Conservation (phyloP, 2,888 invertebrate species). For the Aphelenchoides bicaudatus region DNA sequence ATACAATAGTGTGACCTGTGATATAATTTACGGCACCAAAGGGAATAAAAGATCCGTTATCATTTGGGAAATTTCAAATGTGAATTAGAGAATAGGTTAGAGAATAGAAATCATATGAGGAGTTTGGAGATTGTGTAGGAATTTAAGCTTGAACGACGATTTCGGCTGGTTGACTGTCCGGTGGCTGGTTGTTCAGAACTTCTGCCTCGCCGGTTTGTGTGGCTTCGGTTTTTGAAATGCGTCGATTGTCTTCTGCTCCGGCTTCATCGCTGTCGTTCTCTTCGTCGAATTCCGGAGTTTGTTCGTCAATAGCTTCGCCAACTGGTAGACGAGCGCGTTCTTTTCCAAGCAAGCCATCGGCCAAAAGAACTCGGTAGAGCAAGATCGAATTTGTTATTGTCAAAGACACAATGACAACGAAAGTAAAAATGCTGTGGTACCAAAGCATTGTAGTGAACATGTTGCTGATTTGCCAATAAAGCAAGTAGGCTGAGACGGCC, state of each 20-base stretch:
- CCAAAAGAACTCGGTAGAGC: slow-evolving; percentile 55
- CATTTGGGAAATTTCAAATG: too few relatives aligned
- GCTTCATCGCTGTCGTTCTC: not conserved
- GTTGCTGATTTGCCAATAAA: slow-evolving; percentile 49
- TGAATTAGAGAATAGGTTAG: too few relatives aligned
- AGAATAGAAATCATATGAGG: too few relatives aligned
- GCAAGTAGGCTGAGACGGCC: slow-evolving; percentile 45
- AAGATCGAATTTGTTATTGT: slow-evolving; percentile 52
- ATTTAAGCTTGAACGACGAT: too few relatives aligned
- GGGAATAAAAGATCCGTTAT: too few relatives aligned
- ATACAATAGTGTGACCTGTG: too few relatives aligned
- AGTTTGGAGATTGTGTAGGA: too few relatives aligned
- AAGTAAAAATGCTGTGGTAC: slow-evolving; percentile 21
- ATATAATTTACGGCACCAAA: too few relatives aligned
- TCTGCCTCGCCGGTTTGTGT: not conserved
- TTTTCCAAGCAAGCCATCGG: slow-evolving; percentile 55
- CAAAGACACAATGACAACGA: slow-evolving; percentile 51
- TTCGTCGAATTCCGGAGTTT: not conserved
- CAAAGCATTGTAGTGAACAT: slow-evolving; percentile 19
- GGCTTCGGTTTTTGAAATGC: not conserved
- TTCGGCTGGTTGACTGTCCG: too few relatives aligned
- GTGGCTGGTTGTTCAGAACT: not conserved
- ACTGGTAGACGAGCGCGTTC: slow-evolving; percentile 10
- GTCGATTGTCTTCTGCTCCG: not conserved
- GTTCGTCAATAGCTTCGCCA: not conserved